Conservation (phyloP, 1,140 invertebrate genomes). For the Bombus fervidus region DNA sequence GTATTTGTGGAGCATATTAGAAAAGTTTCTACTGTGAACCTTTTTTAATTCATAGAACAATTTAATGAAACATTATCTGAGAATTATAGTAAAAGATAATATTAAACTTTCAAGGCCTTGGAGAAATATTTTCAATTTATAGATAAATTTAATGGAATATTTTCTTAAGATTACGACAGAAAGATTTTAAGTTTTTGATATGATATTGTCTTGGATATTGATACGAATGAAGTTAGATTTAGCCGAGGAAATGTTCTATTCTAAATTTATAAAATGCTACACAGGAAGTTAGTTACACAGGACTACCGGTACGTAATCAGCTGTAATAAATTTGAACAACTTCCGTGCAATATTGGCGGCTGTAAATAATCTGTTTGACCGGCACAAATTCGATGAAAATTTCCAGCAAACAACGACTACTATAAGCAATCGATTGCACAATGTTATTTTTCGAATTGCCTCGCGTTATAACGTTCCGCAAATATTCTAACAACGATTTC, state of each 20-base stretch:
- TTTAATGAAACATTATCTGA: too few species aligned
- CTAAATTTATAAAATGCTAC: neutral
- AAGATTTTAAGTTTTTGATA: too few species aligned
- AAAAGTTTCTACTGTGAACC: neutral
- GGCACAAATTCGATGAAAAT: constrained; percentile 5
- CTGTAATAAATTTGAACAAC: neutral
- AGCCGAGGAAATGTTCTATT: neutral
- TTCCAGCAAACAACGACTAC: neutral
- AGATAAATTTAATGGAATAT: too few species aligned
- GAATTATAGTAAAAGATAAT: too few species aligned
- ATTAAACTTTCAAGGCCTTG: too few species aligned
- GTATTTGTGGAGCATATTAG: neutral
- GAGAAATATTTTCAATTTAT: too few species aligned
- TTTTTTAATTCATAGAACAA: too few species aligned
- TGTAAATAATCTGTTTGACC: neutral
- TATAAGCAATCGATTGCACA: constrained; percentile 33
- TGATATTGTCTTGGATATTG: too few species aligned
- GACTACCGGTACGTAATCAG: neutral
- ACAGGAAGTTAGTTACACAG: neutral
- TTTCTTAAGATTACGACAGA: too few species aligned
- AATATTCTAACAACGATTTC: constrained; percentile 14
- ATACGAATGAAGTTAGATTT: too few species aligned
- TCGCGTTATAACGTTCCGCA: neutral
- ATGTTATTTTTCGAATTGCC: constrained; percentile 38
- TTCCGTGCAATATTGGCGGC: neutral